These are phyloP conservation scores for Panthera tigris DNA, from an alignment of 2,113 vertebrate genomes.

Conservation along the genomic window DNA sequence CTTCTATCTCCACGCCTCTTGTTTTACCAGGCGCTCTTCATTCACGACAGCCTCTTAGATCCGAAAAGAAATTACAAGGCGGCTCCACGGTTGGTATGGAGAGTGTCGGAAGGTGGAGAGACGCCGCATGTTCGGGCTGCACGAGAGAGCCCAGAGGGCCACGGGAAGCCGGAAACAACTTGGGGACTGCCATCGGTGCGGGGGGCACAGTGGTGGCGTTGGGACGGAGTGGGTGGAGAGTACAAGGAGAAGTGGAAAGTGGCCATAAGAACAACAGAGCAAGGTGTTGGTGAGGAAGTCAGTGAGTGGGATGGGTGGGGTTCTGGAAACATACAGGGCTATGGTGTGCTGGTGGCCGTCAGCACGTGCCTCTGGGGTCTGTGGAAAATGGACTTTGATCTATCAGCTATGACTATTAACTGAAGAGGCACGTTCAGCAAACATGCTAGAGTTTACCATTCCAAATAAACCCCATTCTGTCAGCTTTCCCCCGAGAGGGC, in stretches of 20 bases:
- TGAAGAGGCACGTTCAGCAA: not conserved
- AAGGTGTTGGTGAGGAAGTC: not conserved
- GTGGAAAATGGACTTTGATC: not conserved
- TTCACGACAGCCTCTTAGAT: not conserved
- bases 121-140: not conserved
- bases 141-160: not conserved
- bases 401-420: not conserved
- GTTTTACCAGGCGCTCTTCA: not conserved
- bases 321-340: not conserved
- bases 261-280: not conserved
- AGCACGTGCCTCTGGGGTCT: not conserved
- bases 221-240: not conserved
- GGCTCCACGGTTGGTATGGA: not conserved
- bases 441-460: not conserved
- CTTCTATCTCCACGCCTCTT: not conserved
- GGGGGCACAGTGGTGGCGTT: not conserved
- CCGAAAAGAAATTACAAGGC: not conserved
- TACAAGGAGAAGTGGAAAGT: not conserved
- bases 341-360: not conserved
- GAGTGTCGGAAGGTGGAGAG: not conserved
- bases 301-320: not conserved
- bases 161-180: not conserved
- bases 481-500: not conserved
- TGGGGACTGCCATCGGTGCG: not conserved
- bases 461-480: not conserved